phyloP scores from a whole-genome alignment of 2,888 invertebrate genomes.

The Apamea crenata region DNA sequence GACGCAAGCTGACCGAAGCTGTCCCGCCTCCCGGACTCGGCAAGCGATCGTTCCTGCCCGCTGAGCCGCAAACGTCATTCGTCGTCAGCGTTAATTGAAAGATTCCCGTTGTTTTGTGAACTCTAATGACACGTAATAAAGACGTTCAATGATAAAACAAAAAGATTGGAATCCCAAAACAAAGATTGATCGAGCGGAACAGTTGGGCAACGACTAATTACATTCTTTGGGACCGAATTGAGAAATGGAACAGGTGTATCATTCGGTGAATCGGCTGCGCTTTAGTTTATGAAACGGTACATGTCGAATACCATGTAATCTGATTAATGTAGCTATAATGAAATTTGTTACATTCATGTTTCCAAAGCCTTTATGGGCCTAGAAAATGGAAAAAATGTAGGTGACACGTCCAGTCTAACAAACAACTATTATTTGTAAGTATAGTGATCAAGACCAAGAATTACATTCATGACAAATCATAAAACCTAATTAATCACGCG shows the following conservation, averaged over 20 bases:
- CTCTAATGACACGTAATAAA: conserved; percentile 69
- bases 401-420: neutral
- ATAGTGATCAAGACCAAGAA: neutral
- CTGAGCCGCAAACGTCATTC: conserved; percentile 76
- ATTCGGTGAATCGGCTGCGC: conserved; percentile 27
- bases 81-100: conserved; percentile 76
- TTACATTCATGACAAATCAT: conserved; percentile 27
- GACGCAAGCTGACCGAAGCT: conserved; percentile 32
- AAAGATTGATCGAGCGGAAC: conserved; percentile 62
- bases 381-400: neutral
- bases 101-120: conserved; percentile 69
- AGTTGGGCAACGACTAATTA: conserved; percentile 61
- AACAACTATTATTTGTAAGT: neutral
- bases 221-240: conserved; percentile 62
- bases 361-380: neutral
- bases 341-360: conserved; percentile 2
- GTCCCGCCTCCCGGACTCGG: conserved; percentile 27
- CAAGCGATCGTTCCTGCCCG: conserved; percentile 68
- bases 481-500: conserved; percentile 50
- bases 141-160: conserved; percentile 67
- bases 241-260: conserved; percentile 59
- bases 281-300: conserved; percentile 46
- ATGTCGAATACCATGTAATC: conserved; percentile 40
- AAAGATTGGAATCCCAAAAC: conserved; percentile 67
- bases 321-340: conserved; percentile 34